Percentiles rank a stretch among this genome's conserved stretches.
Evolutionary conservation across 2,113 vertebrate genomes (phyloP).

Genomic region (Stictonetta naevosa): DNA sequence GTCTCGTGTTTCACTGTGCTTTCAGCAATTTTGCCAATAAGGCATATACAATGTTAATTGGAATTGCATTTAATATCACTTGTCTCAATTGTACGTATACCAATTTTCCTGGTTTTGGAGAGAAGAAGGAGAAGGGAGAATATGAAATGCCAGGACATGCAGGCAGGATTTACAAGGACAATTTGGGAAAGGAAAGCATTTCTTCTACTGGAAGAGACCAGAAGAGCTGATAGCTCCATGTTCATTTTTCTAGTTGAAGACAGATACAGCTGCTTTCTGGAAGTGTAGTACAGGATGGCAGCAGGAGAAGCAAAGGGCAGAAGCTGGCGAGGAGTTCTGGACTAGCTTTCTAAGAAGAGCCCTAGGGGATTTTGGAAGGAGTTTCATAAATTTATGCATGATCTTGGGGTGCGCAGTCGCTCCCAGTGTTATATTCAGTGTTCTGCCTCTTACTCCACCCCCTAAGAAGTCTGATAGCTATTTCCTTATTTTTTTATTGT

Average conservation of each 20-base stretch:
- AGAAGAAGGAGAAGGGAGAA: not conserved
- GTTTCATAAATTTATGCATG: not conserved
- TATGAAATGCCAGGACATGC: not conserved
- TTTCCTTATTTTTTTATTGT: not conserved
- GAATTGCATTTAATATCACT: not conserved
- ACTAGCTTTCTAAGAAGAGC: not conserved
- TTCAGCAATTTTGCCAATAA: not conserved
- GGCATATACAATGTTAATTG: not conserved
- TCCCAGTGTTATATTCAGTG: not conserved
- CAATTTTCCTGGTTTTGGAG: not conserved
- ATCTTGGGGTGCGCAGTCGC: not conserved
- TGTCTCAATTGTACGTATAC: not conserved
- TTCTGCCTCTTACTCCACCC: not conserved
- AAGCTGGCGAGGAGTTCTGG: not conserved
- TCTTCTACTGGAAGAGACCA: not conserved
- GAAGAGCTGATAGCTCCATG: not conserved
- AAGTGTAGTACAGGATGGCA: not conserved
- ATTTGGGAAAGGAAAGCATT: not conserved
- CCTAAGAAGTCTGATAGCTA: not conserved
- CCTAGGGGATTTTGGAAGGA: not conserved
- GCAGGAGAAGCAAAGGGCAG: not conserved
- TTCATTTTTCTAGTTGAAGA: not conserved
- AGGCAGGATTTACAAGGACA: not conserved
- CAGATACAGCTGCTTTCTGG: fast-evolving
- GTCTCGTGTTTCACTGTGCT: not conserved